Conservation (phyloP, 2,797 vertebrate species). For the Acipenser transmontanus region DNA sequence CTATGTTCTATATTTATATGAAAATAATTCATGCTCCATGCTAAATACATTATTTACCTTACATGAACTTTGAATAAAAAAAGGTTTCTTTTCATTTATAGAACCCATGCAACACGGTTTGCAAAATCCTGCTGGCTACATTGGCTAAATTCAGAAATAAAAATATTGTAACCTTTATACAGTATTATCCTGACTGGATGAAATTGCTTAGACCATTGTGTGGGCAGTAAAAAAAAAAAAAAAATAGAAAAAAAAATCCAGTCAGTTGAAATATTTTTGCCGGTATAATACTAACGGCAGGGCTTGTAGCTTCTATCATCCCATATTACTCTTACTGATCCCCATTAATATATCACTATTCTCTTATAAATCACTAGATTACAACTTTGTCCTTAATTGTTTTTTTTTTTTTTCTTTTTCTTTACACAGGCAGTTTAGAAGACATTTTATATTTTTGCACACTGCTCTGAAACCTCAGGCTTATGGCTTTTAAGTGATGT, state of each 20-base stretch:
- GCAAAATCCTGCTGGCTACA: slow-evolving; percentile 85
- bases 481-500: slow-evolving; percentile 67
- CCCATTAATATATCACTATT: slow-evolving; percentile 52
- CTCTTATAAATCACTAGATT: slow-evolving; percentile 31
- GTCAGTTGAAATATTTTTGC: slow-evolving; percentile 38
- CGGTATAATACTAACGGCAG: slow-evolving; percentile 65
- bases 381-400: slow-evolving; percentile 41
- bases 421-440: slow-evolving; percentile 63
- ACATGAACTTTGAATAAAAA: slow-evolving; percentile 95
- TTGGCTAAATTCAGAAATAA: slow-evolving; percentile 76
- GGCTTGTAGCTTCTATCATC: slow-evolving; percentile 52
- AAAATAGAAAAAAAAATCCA: slow-evolving; percentile 34
- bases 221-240: slow-evolving; percentile 61
- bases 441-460: slow-evolving; percentile 48
- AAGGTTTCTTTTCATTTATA: slow-evolving; percentile 77
- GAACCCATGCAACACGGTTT: slow-evolving; percentile 91
- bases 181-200: slow-evolving; percentile 71
- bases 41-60: slow-evolving; percentile 99
- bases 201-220: slow-evolving; percentile 75
- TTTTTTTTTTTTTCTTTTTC: slow-evolving; percentile 25
- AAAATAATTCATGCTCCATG: slow-evolving; percentile 99
- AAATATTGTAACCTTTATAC: slow-evolving; percentile 74
- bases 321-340: slow-evolving; percentile 44
- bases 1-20: slow-evolving; percentile 98
- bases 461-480: slow-evolving; percentile 59